Evolutionary conservation across 35 echinoderm and acorn worm species (phyloP), one percentile per base, ranked within the genome.

Genomic region (Heliocidaris erythrogramma): DNA sequence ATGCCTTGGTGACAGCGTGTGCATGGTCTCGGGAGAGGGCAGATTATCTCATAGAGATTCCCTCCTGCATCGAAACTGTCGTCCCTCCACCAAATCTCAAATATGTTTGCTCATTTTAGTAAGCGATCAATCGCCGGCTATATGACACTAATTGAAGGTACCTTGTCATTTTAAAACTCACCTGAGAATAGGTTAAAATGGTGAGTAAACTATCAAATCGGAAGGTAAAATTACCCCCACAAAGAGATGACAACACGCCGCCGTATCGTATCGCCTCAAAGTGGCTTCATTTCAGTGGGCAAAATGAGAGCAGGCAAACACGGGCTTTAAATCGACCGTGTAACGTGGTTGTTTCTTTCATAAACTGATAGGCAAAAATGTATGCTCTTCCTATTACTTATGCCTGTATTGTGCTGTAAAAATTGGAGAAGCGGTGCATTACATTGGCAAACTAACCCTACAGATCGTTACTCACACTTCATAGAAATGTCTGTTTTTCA

Each of bases 71-170:
- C 65, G 65, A 78, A 78, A 27, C 65, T 27, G 65, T n/a, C 65
- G 65, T 27, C 65, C 65, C 65, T 78, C 21, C 17, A 78, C 65
- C 65, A 78, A 78, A 78, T 78, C 65, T 78, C 91, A 92, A 59
- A 92, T 59, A 48, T 92, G 49, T 92, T 92, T 92, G 49, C 91
- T 92, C 49, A 92, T 92, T 92, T 59, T 48, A 92, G 91, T 52
- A 52, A 92, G 91, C 91, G 91, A 92, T 92, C 91, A 92, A 92
- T 92, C 91, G 49, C 91, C 91, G 49, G 91, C 91, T 92, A 92
- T 92, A 92, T 92, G 91, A 92, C 91, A 92, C 91, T 92, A 59
- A 92, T 92, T 92, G 91, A 59, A 92, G 91, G 91, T 92, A 59
- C 47, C 49, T 92, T 92, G 91, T 92, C 91, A 59, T 92, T 92